phyloP scores from a whole-genome alignment of 1,140 invertebrate genomes.

The Caenorhabditis briggsae region DNA sequence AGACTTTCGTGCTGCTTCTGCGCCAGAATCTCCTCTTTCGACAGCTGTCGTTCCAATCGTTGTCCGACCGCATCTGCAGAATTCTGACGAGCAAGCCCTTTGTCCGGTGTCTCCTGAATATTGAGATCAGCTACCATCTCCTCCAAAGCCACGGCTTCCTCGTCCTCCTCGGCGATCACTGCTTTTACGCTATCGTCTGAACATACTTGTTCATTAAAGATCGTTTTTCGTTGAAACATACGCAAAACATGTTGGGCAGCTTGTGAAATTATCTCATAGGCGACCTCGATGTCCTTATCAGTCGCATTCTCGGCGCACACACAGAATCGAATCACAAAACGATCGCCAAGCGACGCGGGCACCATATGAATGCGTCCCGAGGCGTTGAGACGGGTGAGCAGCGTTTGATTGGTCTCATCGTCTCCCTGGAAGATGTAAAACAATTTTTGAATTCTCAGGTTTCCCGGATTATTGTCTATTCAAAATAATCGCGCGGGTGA shows the following conservation, averaged over 20 bases:
- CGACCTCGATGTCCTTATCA: conserved; percentile 73
- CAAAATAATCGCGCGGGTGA: no score
- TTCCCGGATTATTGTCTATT: no score
- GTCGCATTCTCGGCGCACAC: conserved; percentile 90
- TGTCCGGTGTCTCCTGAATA: background rate
- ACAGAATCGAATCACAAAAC: conserved; percentile 88
- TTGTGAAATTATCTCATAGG: conserved; percentile 77
- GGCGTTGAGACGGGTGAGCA: conserved; percentile 93
- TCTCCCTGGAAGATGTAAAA: conserved; percentile 84
- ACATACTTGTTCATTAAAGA: conserved; percentile 22
- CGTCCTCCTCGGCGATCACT: conserved; percentile 76
- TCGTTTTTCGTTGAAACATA: conserved; percentile 38
- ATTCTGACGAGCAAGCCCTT: background rate
- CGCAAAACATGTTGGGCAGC: conserved; percentile 66
- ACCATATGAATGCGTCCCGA: conserved; percentile 98
- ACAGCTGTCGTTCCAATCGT: conserved; percentile 54
- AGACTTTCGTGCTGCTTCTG: conserved; percentile 60
- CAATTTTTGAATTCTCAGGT: no score
- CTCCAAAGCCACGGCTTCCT: conserved; percentile 70
- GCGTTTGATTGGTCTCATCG: conserved; percentile 92
- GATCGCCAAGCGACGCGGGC: conserved; percentile 75
- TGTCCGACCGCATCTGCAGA: background rate
- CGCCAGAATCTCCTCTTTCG: conserved; percentile 66
- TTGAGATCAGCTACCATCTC: conserved; percentile 55
- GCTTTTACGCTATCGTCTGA: conserved; percentile 73